Percentiles rank a stretch among this genome's conserved stretches.
Evolutionary conservation across 2,888 invertebrate genomes (phyloP).

Genomic region (Caenorhabditis virilis): DNA sequence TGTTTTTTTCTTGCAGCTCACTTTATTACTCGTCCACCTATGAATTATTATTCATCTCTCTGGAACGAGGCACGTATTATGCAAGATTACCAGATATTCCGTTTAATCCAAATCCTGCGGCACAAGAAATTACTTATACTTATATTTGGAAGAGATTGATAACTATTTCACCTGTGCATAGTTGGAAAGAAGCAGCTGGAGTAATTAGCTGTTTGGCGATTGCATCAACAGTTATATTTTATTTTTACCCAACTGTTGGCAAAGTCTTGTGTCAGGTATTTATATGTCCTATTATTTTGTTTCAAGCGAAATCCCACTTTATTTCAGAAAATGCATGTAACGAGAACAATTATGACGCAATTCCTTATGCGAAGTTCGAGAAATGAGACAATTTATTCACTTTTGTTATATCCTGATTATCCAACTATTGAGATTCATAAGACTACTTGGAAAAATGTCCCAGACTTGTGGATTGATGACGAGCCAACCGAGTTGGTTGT

Average conservation of each 20-base stretch:
- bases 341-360: slow-evolving; percentile 6
- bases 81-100: slow-evolving; percentile 5
- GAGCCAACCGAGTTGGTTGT: slow-evolving; percentile 30
- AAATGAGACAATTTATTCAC: slow-evolving; percentile 24
- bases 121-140: not conserved
- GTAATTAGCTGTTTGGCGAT: slow-evolving; percentile 16
- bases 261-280: slow-evolving; percentile 3
- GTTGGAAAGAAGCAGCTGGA: slow-evolving; percentile 28
- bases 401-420: slow-evolving; percentile 12
- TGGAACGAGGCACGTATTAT: slow-evolving; percentile 21
- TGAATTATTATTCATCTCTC: slow-evolving; percentile 34
- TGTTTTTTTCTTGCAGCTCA: slow-evolving; percentile 15
- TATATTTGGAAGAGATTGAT: slow-evolving; percentile 11
- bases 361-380: slow-evolving; percentile 16
- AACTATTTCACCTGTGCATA: slow-evolving; percentile 8
- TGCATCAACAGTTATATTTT: not conserved
- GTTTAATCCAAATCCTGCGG: not conserved
- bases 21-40: slow-evolving; percentile 38
- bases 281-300: not conserved
- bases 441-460: slow-evolving; percentile 26
- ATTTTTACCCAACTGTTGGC: slow-evolving; percentile 10
- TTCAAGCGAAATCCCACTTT: not conserved
- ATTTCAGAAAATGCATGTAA: slow-evolving; percentile 6
- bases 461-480: slow-evolving; percentile 47
- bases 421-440: slow-evolving; percentile 20